These are phyloP conservation scores for Crotalus helleri DNA, from an alignment of 2,113 vertebrate species.

Conservation along the genomic window DNA sequence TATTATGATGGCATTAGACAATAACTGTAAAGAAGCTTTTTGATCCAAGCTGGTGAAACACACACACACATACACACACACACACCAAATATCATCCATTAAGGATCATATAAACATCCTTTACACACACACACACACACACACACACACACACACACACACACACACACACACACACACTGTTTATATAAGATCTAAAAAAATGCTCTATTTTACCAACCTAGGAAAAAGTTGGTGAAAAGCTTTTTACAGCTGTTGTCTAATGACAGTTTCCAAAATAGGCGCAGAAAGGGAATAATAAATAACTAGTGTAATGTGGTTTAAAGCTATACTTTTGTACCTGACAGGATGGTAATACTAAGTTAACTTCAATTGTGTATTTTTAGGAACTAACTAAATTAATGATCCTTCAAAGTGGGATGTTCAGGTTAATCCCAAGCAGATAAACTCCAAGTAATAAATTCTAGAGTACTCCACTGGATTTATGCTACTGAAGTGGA, in stretches of 20 bases:
- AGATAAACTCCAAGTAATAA: background rate
- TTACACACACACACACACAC: background rate
- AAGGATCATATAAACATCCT: background rate
- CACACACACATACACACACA: background rate
- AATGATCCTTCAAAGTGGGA: background rate
- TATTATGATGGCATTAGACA: background rate
- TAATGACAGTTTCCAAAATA: background rate
- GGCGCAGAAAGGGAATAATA: background rate
- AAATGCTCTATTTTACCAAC: background rate
- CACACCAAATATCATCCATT: too few species aligned
- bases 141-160: too few species aligned
- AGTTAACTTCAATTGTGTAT: background rate
- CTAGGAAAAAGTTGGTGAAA: background rate
- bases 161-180: too few species aligned
- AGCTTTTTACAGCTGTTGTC: background rate
- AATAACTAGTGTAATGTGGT: background rate
- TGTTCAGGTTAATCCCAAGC: background rate
- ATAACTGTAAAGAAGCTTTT: background rate
- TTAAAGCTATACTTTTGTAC: background rate
- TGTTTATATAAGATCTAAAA: background rate
- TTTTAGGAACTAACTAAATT: background rate
- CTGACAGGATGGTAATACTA: background rate
- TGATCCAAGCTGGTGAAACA: background rate
- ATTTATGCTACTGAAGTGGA: background rate
- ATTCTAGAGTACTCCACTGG: background rate